Percentiles rank a stretch among this genome's conserved stretches.
Conservation (phyloP, 2,888 invertebrate species). For the Polia nebulosa region DNA sequence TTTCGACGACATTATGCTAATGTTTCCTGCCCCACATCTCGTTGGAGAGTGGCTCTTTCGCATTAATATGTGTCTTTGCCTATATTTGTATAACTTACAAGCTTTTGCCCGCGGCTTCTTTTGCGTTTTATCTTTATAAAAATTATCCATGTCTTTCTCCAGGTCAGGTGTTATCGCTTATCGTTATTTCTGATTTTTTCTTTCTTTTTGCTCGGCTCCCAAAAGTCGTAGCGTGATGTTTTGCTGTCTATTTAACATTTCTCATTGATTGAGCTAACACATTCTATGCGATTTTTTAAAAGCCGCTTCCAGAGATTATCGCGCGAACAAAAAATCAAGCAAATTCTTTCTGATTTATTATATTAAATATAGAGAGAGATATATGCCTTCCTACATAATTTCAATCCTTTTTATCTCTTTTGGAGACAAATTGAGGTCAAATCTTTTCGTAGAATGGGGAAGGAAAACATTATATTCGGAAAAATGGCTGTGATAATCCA, state of each 20-base stretch:
- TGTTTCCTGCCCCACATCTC: slow-evolving; percentile 60
- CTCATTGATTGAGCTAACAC: neutral
- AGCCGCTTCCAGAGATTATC: neutral
- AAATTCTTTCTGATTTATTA: neutral
- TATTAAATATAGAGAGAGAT: neutral
- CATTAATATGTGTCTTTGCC: slow-evolving; percentile 54
- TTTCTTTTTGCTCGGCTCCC: neutral
- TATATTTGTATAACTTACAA: slow-evolving; percentile 24
- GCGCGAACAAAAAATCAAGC: neutral
- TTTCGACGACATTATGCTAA: slow-evolving; percentile 66
- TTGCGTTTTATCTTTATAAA: neutral
- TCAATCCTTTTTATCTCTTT: slow-evolving; percentile 46
- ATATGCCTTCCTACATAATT: slow-evolving; percentile 22
- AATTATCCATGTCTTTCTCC: too few relatives aligned
- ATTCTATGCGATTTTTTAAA: neutral
- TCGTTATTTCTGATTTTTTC: neutral
- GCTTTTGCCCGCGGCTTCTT: neutral
- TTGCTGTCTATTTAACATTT: neutral
- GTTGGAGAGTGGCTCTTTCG: slow-evolving; percentile 52
- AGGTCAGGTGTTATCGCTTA: neutral
- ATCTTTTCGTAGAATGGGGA: slow-evolving; percentile 20
- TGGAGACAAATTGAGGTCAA: slow-evolving; percentile 47
- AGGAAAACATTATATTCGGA: slow-evolving; percentile 25
- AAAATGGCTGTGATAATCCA: slow-evolving; percentile 35
- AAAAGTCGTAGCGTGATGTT: neutral